phyloP scores from a whole-genome alignment of 2,888 invertebrate species.

The Himalopsyche japonica region DNA sequence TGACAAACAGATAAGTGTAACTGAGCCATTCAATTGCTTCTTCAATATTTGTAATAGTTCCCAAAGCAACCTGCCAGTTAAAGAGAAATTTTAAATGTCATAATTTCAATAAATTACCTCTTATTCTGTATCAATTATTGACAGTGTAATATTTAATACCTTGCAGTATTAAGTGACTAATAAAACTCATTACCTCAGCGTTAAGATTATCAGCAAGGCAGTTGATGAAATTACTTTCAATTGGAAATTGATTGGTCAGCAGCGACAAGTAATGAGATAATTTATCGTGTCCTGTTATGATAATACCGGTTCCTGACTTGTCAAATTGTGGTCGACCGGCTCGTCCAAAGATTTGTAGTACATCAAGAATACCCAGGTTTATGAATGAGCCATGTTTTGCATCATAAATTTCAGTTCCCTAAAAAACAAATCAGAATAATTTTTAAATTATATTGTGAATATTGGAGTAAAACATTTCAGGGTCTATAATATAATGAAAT shows the following conservation, averaged over 20 bases:
- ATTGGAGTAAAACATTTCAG: background rate
- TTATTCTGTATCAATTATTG: background rate
- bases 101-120: background rate
- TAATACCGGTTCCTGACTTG: conserved; percentile 90
- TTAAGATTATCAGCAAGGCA: conserved; percentile 95
- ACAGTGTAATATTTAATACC: background rate
- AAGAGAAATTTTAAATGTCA: background rate
- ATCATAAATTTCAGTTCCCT: conserved; percentile 98
- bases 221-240: conserved; percentile 95
- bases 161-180: too few species aligned
- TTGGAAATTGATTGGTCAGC: conserved; percentile 95
- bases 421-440: conserved; percentile 42
- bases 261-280: conserved; percentile 91
- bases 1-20: conserved; percentile 93
- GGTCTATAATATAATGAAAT: too few species aligned
- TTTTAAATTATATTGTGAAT: background rate
- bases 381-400: conserved; percentile 92
- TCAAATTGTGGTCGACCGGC: conserved; percentile 99
- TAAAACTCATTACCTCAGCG: conserved; percentile 74
- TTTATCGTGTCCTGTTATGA: conserved; percentile 92
- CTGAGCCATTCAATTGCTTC: conserved; percentile 98
- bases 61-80: conserved; percentile 73
- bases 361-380: conserved; percentile 95
- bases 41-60: conserved; percentile 93
- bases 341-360: conserved; percentile 96